A percentile compares a stretch with the other conserved stretches of the same genome.
phyloP scores from a whole-genome alignment of 2,797 vertebrate species.

The Cichlasoma orientale region DNA sequence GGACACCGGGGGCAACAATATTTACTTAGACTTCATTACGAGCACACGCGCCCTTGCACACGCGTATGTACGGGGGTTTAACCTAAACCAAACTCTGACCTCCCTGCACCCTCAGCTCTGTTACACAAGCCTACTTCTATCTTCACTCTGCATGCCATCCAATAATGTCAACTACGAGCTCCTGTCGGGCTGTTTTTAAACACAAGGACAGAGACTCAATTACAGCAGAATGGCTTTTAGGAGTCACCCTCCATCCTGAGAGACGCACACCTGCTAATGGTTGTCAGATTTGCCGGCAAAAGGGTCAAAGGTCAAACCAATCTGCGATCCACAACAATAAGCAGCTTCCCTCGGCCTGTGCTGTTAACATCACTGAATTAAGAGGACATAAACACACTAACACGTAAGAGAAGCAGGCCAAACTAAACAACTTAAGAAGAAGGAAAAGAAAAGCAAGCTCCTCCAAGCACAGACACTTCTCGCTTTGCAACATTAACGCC shows the following conservation, averaged over 20 bases:
- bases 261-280: conserved; percentile 73
- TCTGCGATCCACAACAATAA: conserved; percentile 80
- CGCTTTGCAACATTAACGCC: not conserved
- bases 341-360: conserved; percentile 66
- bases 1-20: conserved; percentile 60
- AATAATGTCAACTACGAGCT: conserved; percentile 76
- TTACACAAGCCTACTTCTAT: conserved; percentile 62
- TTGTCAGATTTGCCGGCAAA: conserved; percentile 73
- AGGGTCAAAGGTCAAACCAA: conserved; percentile 77
- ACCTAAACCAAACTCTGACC: conserved; percentile 70
- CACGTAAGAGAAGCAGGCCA: not conserved
- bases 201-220: conserved; percentile 82
- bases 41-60: conserved; percentile 40
- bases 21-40: conserved; percentile 76
- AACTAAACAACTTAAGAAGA: not conserved
- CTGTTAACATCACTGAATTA: conserved; percentile 78
- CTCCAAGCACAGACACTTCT: not conserved
- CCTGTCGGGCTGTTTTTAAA: conserved; percentile 80
- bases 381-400: conserved; percentile 34
- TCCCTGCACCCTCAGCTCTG: conserved; percentile 57
- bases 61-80: conserved; percentile 45
- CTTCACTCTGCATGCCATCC: conserved; percentile 68
- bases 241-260: conserved; percentile 57
- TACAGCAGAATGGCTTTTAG: conserved; percentile 78
- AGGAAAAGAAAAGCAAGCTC: not conserved